Conservation (phyloP, 1,140 invertebrate species). For the Scaptomyza hsui region DNA sequence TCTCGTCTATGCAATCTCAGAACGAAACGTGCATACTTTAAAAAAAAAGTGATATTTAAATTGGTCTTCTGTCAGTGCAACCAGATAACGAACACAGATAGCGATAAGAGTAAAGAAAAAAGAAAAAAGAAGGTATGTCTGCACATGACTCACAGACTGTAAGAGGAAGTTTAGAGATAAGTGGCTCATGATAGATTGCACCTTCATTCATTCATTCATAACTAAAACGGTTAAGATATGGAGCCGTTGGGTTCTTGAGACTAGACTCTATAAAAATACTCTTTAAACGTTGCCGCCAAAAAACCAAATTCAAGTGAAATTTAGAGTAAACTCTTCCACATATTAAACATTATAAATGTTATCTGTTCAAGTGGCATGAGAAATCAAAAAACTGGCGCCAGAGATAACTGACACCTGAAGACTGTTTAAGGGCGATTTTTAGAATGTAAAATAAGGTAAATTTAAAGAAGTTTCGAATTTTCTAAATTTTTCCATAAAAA, state of each 20-base stretch:
- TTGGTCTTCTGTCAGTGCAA: not conserved
- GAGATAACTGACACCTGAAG: conserved; percentile 22
- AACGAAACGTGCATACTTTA: conserved; percentile 22
- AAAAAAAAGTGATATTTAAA: conserved; percentile 19
- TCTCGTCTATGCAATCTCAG: conserved; percentile 25
- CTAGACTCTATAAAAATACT: conserved; percentile 4
- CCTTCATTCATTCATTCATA: conserved; percentile 30
- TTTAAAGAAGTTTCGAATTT: no score
- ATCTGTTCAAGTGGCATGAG: conserved; percentile 17
- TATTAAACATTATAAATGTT: conserved; percentile 13
- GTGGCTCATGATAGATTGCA: not conserved
- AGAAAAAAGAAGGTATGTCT: conserved; percentile 1
- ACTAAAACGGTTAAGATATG: conserved; percentile 19
- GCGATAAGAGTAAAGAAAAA: conserved; percentile 7
- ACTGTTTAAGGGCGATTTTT: no score
- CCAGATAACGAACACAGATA: not conserved
- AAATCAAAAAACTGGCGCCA: conserved; percentile 26
- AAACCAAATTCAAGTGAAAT: conserved; percentile 1
- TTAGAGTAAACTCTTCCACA: not conserved
- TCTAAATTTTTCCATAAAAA: no score
- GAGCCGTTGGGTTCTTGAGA: not conserved
- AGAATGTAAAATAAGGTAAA: not conserved
- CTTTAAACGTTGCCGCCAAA: conserved; percentile 1
- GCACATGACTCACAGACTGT: conserved; percentile 11
- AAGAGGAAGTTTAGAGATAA: conserved; percentile 1